Conservation (phyloP, 2,888 invertebrate species). For the Papilio protenor region DNA sequence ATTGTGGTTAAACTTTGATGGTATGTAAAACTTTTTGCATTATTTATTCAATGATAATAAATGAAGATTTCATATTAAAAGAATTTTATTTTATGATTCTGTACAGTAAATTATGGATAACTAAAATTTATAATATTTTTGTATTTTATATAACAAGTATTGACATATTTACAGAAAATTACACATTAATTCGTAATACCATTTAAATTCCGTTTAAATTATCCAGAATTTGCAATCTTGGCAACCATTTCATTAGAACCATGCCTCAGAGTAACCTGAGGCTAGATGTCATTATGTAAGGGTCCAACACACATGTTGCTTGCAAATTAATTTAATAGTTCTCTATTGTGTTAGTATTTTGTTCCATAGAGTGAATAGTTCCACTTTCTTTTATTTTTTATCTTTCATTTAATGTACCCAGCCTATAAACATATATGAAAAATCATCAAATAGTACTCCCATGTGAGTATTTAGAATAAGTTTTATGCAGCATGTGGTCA, state of each 20-base stretch:
- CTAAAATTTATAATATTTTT: conserved; percentile 1
- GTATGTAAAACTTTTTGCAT: conserved; percentile 58
- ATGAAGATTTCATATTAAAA: conserved; percentile 57
- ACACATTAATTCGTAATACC: conserved; percentile 9
- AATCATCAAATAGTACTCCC: conserved; percentile 65
- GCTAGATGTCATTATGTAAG: not conserved
- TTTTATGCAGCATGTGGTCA: conserved; percentile 57
- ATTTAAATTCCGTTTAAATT: not conserved
- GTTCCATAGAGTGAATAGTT: too few relatives aligned
- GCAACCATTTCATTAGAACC: not conserved
- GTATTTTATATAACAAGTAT: not conserved
- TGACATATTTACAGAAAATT: conserved; percentile 21
- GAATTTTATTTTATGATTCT: conserved; percentile 27
- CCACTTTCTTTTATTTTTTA: conserved; percentile 13
- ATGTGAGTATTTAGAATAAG: conserved; percentile 67
- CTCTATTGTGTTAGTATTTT: not conserved
- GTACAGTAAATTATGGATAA: conserved; percentile 19
- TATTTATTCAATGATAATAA: conserved; percentile 65
- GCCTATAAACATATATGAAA: conserved; percentile 10
- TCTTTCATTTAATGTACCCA: conserved; percentile 43
- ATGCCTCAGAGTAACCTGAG: not conserved
- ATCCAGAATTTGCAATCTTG: not conserved
- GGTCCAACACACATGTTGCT: not conserved
- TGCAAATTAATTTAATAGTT: not conserved
- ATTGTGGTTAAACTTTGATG: conserved; percentile 54